Base-by-base conservation (phyloP, 2,888 invertebrate species). In the Prionchulus punctatus region DNA sequence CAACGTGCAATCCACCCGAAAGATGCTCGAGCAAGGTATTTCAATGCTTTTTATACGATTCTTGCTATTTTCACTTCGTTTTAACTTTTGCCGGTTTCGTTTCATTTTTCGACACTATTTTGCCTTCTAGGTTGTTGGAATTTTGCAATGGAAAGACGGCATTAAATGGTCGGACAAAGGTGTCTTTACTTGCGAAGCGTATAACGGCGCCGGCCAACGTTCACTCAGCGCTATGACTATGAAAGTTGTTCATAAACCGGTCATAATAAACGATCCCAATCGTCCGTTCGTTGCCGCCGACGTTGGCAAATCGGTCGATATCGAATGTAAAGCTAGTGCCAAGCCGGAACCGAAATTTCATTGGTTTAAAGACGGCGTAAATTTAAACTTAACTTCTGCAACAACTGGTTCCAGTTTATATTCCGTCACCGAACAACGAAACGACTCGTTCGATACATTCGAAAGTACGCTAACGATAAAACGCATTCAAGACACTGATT, bases 151-250 rank as follows among this genome's bases (percentile, higher is more conserved):
- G 43, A 48, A 54, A 3, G 57, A 60, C 25, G 57, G 61, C 62
- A 86, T 90, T n/a, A 84, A 82, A 2, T 82, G 87, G 69, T 82
- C 82, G 56, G 89, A 90, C 73, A 86, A 89, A 66, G 91, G 90
- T 28, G 90, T 90, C 75, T 92, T 90, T 75, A 86, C 89, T 0
- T 92, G 92, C 71, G 82, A 84, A 67, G 91, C 90, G 21, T 82
- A 81, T 71, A 91, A 90, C 74, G 79, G 80, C 18, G 89, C 88
- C 12, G 88, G 87, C 7, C 51, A 55, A 23, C 7, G 56, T 4
- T 36, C 42, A 1, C 43, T 61, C 7, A 62, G 62, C n/a, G 62
- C 62, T 62, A 61, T 62, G 2, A 54, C 62, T 27, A 59, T 65
- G 1, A 54, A 61, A 2, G 62, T 68, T 12, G 2, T 7, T n/a